Conservation (phyloP, 2,113 vertebrate species). For the Sebastes fasciatus region DNA sequence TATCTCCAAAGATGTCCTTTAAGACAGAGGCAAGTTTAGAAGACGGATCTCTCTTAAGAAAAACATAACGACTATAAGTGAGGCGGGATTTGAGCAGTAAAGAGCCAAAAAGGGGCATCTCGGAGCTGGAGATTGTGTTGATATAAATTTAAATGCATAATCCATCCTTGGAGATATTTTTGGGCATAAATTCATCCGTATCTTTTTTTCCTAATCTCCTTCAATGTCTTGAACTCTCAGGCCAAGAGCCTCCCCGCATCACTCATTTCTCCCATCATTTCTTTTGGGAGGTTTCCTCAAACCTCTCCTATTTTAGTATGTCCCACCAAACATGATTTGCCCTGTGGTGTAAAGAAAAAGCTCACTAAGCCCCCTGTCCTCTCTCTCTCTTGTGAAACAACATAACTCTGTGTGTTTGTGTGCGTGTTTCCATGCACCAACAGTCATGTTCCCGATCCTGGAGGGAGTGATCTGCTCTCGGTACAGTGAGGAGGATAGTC, state of each 20-base stretch:
- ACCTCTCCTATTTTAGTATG: conserved; percentile 84
- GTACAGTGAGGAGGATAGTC: conserved; percentile 58
- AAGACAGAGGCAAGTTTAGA: conserved; percentile 14
- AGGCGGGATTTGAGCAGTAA: not conserved
- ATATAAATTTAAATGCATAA: conserved; percentile 41
- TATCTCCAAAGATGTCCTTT: conserved; percentile 4
- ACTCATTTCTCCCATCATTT: conserved; percentile 48
- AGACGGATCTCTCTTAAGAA: not conserved
- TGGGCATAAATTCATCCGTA: conserved; percentile 28
- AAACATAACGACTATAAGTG: not conserved
- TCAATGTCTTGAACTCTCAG: conserved; percentile 28
- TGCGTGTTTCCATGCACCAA: conserved; percentile 60
- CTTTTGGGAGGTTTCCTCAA: conserved; percentile 53
- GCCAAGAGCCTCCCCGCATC: conserved; percentile 30
- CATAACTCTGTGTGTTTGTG: conserved; percentile 22
- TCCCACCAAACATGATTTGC: conserved; percentile 65
- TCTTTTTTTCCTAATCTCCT: conserved; percentile 50
- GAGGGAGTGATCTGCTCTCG: conserved; percentile 67
- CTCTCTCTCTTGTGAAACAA: conserved; percentile 54
- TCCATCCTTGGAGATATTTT: conserved; percentile 52
- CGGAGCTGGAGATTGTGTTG: conserved; percentile 31
- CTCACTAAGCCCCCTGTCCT: conserved; percentile 44
- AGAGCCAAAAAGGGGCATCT: conserved; percentile 45
- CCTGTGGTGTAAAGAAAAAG: conserved; percentile 58
- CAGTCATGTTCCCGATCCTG: conserved; percentile 67